Evolutionary conservation across 2,113 vertebrate genomes (phyloP).

Genomic region (Myrmecobius fasciatus): DNA sequence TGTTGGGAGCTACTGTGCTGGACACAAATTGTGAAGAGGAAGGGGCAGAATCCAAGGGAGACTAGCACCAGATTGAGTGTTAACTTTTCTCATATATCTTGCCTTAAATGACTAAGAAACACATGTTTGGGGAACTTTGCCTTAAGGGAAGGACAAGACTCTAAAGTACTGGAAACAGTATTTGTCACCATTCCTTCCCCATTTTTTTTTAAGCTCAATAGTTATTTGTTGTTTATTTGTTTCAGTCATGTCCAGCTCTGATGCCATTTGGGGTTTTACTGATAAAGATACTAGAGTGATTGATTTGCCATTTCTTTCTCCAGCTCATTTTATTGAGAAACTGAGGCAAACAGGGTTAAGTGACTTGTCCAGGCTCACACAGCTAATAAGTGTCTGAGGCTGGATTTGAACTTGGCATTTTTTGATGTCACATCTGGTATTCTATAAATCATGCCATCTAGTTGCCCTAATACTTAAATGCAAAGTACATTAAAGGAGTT

Average conservation of each 20-base stretch:
- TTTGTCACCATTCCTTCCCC: neutral
- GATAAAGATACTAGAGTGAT: neutral
- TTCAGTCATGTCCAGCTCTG: neutral
- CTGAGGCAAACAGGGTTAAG: neutral
- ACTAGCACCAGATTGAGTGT: neutral
- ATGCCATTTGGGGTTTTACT: no score
- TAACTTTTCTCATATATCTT: neutral
- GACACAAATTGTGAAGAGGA: slow-evolving; percentile 2
- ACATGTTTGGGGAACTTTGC: neutral
- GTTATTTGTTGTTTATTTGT: neutral
- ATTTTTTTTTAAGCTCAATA: neutral
- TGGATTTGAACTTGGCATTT: neutral
- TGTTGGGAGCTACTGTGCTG: neutral
- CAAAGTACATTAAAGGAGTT: neutral
- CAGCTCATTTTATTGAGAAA: neutral
- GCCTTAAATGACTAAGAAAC: neutral
- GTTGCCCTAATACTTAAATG: neutral
- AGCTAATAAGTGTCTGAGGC: neutral
- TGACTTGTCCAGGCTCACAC: neutral
- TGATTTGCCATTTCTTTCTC: neutral
- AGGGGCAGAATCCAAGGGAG: neutral
- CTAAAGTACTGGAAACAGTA: neutral
- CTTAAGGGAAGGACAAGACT: neutral
- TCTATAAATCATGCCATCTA: neutral
- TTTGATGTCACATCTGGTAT: neutral